phyloP scores from a whole-genome alignment of 2,113 vertebrate species.

The Eurystomus gularis region DNA sequence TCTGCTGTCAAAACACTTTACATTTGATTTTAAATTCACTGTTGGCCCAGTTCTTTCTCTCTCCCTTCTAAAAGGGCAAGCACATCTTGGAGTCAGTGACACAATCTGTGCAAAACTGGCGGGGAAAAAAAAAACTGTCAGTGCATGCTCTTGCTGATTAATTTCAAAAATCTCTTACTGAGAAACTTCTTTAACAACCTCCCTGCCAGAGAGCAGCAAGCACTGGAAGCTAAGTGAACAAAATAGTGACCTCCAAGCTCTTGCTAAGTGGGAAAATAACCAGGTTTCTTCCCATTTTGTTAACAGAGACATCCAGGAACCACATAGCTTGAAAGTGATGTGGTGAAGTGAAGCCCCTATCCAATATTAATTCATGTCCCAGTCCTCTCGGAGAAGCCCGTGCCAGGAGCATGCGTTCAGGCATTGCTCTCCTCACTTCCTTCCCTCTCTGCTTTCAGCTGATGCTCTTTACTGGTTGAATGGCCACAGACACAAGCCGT shows the following conservation, averaged over 20 bases:
- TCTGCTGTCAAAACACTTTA: not conserved
- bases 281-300: not conserved
- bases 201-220: not conserved
- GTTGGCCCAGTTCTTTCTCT: not conserved
- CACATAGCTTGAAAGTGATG: not conserved
- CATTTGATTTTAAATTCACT: not conserved
- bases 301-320: not conserved
- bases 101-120: not conserved
- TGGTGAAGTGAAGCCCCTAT: not conserved
- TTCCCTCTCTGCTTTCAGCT: constrained; percentile 43
- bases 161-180: not conserved
- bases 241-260: not conserved
- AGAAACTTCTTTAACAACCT: not conserved
- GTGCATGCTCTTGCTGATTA: not conserved
- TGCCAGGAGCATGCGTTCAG: not conserved
- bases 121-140: not conserved
- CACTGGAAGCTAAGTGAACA: not conserved
- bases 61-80: not conserved
- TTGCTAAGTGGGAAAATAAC: not conserved
- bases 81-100: not conserved
- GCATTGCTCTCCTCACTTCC: not conserved
- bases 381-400: not conserved
- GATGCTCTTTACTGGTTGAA: constrained; percentile 46
- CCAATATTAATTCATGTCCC: not conserved
- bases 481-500: constrained; percentile 39